Base-by-base conservation (phyloP, 1,140 invertebrate species). In the Zaprionus davidi region DNA sequence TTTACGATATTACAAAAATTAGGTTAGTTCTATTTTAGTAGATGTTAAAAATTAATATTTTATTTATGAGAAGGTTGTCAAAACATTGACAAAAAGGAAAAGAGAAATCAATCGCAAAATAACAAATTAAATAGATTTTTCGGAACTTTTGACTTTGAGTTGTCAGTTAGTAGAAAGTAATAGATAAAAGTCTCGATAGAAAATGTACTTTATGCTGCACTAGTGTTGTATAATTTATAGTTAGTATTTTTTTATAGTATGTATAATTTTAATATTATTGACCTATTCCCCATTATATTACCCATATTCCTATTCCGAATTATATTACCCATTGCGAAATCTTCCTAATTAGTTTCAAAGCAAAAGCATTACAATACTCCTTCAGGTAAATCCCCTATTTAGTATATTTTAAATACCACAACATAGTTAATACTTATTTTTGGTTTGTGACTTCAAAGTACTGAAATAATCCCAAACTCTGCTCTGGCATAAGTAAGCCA, bases 401-500 rank as follows among this genome's bases (percentile, higher is more conserved):
- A 24, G 46, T 51, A 51, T 51, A 24, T 51, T 20, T 24, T 22
- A 46, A 51, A 51, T 51, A 51, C 46, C 46, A 9, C 46, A 51
- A 12, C 17, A 11, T 24, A 22, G 12, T 51, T 51, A 51, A 51
- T 51, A 51, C 46, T 22, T 5, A 51, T 51, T 51, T 51, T 51
- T 24, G 46, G 22, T 13, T 51, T 51, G 11, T 24, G 46, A 51
- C 46, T 51, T 51, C 46, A 51, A 51, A 51, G 46, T 51, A 51
- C 46, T 24, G 11, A 24, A 51, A 51, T 51, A 51, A 51, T 51
- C 46, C 46, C 11, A 1, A 51, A 24, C 20, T 22, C 3, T 51
- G 46, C 46, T 12, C 46, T 51, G 41, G n/a, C 41, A 51, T 51
- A 51, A 51, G 46, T 46, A 71, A 76, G 46, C 60, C 57, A 66